These are phyloP conservation scores for Auanema freiburgensis DNA, from an alignment of 2,888 invertebrate species.

Conservation along the genomic window DNA sequence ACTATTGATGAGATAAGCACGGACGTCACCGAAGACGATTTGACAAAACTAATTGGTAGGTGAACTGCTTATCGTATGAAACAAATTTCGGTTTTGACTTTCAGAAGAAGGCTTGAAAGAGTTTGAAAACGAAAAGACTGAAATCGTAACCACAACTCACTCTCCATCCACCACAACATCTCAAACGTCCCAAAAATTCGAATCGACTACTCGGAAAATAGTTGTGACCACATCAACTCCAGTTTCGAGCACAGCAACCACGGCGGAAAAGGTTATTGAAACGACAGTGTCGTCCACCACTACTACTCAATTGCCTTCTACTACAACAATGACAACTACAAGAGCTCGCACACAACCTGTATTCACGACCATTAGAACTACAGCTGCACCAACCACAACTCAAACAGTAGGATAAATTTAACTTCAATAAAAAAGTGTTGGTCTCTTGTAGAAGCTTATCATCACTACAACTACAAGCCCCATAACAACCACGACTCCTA, in stretches of 20 bases:
- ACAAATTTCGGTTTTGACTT: not conserved
- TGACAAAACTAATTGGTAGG: conserved; percentile 28
- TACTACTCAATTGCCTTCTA: not conserved
- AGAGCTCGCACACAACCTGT: not conserved
- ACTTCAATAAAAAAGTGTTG: not conserved
- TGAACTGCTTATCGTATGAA: not conserved
- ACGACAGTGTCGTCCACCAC: not conserved
- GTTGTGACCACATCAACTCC: conserved; percentile 16
- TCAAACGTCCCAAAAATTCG: conserved; percentile 15
- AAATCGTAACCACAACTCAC: conserved; percentile 2
- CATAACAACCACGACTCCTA: not conserved
- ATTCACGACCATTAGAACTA: not conserved
- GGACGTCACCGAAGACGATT: conserved; percentile 32
- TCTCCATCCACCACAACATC: conserved; percentile 10
- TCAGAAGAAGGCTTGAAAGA: conserved; percentile 33
- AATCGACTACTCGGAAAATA: conserved; percentile 15
- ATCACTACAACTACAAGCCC: not conserved
- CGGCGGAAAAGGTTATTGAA: not conserved
- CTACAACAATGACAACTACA: not conserved
- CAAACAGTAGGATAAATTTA: not conserved
- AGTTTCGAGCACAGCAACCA: conserved; percentile 15
- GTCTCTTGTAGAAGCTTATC: not conserved
- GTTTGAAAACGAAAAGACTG: not conserved
- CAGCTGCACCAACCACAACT: not conserved
- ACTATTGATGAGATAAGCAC: conserved; percentile 30